phyloP scores from a whole-genome alignment of 1,140 invertebrate genomes.

The Drosophila subobscura region DNA sequence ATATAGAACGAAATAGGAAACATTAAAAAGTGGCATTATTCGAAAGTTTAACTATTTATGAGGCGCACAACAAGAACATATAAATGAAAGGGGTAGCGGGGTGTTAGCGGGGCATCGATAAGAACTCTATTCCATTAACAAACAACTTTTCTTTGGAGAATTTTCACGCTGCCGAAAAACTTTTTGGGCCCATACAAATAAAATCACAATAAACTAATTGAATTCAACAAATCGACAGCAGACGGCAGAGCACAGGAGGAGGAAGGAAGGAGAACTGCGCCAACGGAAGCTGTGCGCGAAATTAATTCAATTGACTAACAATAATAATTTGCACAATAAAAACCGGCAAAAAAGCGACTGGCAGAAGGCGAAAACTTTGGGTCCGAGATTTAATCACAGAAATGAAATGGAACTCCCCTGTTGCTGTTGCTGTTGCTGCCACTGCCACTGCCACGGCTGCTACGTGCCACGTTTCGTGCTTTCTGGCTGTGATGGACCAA shows the following conservation, averaged over 20 bases:
- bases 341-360: slow-evolving; percentile 66
- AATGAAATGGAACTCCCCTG: slow-evolving; percentile 8
- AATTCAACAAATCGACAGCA: slow-evolving; percentile 69
- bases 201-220: slow-evolving; percentile 78
- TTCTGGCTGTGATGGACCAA: too few species aligned
- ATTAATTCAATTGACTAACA: slow-evolving; percentile 81
- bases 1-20: slow-evolving; percentile 1
- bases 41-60: slow-evolving; percentile 55
- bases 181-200: slow-evolving; percentile 46
- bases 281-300: slow-evolving; percentile 41
- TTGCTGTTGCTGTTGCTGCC: slow-evolving; percentile 14
- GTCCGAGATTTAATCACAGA: slow-evolving; percentile 69
- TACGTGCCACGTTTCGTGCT: too few species aligned
- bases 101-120: not conserved
- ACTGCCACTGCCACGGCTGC: slow-evolving; percentile 12
- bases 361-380: slow-evolving; percentile 49
- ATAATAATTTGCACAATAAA: slow-evolving; percentile 82
- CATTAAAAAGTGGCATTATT: slow-evolving; percentile 35
- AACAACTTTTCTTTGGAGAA: slow-evolving; percentile 26
- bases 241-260: slow-evolving; percentile 2
- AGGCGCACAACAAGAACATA: slow-evolving; percentile 17
- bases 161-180: slow-evolving; percentile 45
- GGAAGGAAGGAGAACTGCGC: slow-evolving; percentile 4
- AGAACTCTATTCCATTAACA: slow-evolving; percentile 26
- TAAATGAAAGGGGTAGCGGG: slow-evolving; percentile 35